Conservation (phyloP, 2,888 invertebrate genomes). For the Napeogenes inachia region DNA sequence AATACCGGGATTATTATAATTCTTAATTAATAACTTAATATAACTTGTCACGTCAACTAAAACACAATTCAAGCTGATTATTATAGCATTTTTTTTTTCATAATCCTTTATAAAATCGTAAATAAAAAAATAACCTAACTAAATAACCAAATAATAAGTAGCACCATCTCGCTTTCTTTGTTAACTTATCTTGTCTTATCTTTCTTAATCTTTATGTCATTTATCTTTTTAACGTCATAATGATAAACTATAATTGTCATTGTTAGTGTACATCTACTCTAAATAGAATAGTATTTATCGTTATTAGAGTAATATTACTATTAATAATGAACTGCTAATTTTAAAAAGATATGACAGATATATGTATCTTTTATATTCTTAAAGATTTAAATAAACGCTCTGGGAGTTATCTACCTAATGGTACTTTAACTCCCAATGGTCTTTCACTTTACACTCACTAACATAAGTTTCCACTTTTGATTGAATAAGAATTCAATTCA, state of each 20-base stretch:
- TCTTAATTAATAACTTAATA: slow-evolving; percentile 20
- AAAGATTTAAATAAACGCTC: slow-evolving; percentile 8
- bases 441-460: slow-evolving; percentile 20
- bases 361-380: slow-evolving; percentile 14
- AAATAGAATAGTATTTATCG: slow-evolving; percentile 21
- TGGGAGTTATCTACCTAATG: no score
- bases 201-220: slow-evolving; percentile 10
- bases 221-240: slow-evolving; percentile 12
- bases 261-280: slow-evolving; percentile 30
- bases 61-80: slow-evolving; percentile 18
- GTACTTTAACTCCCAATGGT: no score
- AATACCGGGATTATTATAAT: slow-evolving; percentile 21
- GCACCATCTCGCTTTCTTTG: slow-evolving; percentile 38
- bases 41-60: slow-evolving; percentile 21
- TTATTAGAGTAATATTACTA: slow-evolving; percentile 19
- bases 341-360: slow-evolving; percentile 37
- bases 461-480: slow-evolving; percentile 29
- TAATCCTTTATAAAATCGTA: slow-evolving; percentile 18
- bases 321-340: slow-evolving; percentile 26
- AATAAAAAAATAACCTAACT: slow-evolving; percentile 29
- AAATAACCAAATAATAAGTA: slow-evolving; percentile 34
- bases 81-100: slow-evolving; percentile 15
- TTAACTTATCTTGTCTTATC: slow-evolving; percentile 18
- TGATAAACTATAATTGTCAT: slow-evolving; percentile 13
- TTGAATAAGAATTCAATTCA: slow-evolving; percentile 28